Conservation (phyloP, 2,113 vertebrate genomes). For the Pseudopodoces humilis region DNA sequence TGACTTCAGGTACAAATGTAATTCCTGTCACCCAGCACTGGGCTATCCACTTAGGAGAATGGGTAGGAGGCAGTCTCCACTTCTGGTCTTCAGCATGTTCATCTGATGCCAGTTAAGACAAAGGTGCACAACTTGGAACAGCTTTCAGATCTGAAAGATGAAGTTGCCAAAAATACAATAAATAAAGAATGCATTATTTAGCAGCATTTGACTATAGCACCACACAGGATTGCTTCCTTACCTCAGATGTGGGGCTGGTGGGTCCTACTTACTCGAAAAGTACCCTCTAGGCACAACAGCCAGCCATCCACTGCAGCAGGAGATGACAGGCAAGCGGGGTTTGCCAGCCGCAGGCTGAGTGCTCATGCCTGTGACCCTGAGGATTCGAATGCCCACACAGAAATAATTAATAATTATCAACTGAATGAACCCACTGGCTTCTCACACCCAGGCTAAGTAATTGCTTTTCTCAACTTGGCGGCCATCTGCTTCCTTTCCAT, state of each 20-base stretch:
- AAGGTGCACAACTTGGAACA: not conserved
- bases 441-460: not conserved
- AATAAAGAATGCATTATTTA: not conserved
- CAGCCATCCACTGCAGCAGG: not conserved
- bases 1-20: not conserved
- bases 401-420: not conserved
- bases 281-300: not conserved
- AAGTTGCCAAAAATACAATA: not conserved
- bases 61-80: not conserved
- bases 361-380: not conserved
- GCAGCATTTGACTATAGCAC: not conserved
- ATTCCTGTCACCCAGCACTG: not conserved
- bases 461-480: not conserved
- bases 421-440: not conserved
- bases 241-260: accelerated
- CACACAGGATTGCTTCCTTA: not conserved
- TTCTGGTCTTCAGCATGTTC: not conserved
- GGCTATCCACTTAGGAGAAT: not conserved
- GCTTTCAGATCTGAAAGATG: not conserved
- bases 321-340: not conserved
- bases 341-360: not conserved
- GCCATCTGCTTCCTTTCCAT: not conserved
- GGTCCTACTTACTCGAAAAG: not conserved
- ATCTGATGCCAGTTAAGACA: accelerated
- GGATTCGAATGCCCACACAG: not conserved